These are phyloP conservation scores for Aspiorhynchus laticeps DNA, from an alignment of 2,113 vertebrate species.

Conservation along the genomic window DNA sequence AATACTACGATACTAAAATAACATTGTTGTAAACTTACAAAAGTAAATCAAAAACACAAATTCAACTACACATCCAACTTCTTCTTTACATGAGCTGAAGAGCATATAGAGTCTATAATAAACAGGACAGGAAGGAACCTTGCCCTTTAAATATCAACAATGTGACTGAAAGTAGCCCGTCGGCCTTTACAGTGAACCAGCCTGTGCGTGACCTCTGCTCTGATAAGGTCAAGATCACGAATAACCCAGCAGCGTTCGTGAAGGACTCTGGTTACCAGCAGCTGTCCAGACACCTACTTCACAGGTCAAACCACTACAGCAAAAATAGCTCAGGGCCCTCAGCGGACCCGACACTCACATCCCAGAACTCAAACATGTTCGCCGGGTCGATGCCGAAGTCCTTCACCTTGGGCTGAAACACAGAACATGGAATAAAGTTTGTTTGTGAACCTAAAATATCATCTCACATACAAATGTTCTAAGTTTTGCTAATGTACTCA, in stretches of 20 bases:
- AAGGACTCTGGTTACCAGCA: constrained; percentile 75
- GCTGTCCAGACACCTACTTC: constrained; percentile 75
- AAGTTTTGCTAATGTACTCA: too few relatives aligned
- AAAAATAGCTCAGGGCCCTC: constrained; percentile 68
- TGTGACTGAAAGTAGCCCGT: constrained; percentile 61
- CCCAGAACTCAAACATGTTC: constrained; percentile 99
- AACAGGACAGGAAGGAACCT: not conserved
- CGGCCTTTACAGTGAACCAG: constrained; percentile 70
- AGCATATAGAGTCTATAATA: not conserved
- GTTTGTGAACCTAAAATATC: not conserved
- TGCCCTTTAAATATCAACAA: constrained; percentile 70
- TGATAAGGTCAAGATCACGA: constrained; percentile 77
- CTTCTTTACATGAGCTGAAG: not conserved
- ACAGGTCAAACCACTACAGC: constrained; percentile 70
- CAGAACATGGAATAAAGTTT: not conserved
- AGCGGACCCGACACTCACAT: constrained; percentile 79
- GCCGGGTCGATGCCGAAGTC: constrained; percentile 95
- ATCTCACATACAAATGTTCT: too few relatives aligned
- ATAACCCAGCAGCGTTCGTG: constrained; percentile 63
- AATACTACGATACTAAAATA: too few relatives aligned
- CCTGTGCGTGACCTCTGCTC: constrained; percentile 61
- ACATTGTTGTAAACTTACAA: not conserved
- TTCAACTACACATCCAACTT: not conserved
- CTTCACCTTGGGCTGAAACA: constrained; percentile 87
- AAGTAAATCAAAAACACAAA: not conserved